Evolutionary conservation across 2,797 vertebrate genomes (phyloP).

Genomic region (Moxostoma hubbsi): DNA sequence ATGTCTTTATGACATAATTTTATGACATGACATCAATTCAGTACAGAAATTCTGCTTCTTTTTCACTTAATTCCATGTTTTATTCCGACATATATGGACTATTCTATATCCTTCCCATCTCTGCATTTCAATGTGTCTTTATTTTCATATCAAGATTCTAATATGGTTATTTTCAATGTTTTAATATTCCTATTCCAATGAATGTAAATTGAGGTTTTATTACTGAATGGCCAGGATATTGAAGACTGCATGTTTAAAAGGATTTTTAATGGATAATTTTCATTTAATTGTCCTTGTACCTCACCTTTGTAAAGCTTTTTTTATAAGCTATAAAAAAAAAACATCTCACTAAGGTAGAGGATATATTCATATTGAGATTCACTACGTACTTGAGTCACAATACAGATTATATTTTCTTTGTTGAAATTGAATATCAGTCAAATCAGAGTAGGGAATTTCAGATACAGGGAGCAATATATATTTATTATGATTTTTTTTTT

Average conservation of each 20-base stretch:
- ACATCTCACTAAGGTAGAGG: neutral
- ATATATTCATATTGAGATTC: neutral
- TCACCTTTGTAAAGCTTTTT: too few relatives aligned
- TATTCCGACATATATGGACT: neutral
- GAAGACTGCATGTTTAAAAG: slow-evolving; percentile 34
- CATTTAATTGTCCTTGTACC: neutral
- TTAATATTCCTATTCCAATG: slow-evolving; percentile 5
- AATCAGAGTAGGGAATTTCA: neutral
- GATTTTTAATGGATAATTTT: neutral
- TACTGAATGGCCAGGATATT: slow-evolving; percentile 24
- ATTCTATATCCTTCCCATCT: neutral
- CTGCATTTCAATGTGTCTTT: neutral
- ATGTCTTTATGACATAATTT: neutral
- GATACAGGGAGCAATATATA: neutral
- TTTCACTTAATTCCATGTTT: neutral
- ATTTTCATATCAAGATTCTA: slow-evolving; percentile 27
- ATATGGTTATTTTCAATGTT: neutral
- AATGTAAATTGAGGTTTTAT: slow-evolving; percentile 42
- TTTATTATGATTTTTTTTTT: too few relatives aligned
- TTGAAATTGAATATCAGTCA: slow-evolving; percentile 13
- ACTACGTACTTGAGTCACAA: slow-evolving; percentile 14
- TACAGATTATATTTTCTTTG: slow-evolving; percentile 32
- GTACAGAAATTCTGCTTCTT: neutral
- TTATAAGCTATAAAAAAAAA: slow-evolving; percentile 11
- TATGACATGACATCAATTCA: neutral